Evolutionary conservation across 2,888 invertebrate species (phyloP).

Genomic region (Drosophila maculinotata): DNA sequence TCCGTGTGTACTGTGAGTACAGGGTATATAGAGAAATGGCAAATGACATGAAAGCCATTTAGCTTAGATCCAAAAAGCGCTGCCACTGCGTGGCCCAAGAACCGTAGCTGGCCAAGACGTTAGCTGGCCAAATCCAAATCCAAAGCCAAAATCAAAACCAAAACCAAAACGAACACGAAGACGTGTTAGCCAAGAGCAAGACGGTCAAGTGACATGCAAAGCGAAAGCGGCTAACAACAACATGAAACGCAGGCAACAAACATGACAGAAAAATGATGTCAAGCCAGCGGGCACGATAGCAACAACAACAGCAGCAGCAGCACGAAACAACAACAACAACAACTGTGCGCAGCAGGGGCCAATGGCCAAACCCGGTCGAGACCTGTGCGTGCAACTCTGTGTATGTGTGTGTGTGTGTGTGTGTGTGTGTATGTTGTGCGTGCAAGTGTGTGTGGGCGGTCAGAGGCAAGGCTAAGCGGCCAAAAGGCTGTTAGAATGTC

Average conservation of each 20-base stretch:
- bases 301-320: conserved; percentile 25
- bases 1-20: not conserved
- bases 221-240: conserved; percentile 54
- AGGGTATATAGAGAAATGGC: conserved; percentile 44
- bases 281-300: conserved; percentile 64
- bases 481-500: conserved; percentile 71
- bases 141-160: not conserved
- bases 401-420: conserved; percentile 10
- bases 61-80: conserved; percentile 19
- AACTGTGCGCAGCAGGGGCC: conserved; percentile 54
- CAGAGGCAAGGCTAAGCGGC: conserved; percentile 46
- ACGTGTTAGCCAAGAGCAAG: conserved; percentile 57
- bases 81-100: conserved; percentile 43
- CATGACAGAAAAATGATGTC: conserved; percentile 71
- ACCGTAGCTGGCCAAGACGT: conserved; percentile 27
- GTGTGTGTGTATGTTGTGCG: conserved; percentile 20
- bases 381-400: conserved; percentile 17
- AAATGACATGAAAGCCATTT: conserved; percentile 39
- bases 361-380: conserved; percentile 50
- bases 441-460: conserved; percentile 30
- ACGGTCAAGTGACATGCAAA: conserved; percentile 69
- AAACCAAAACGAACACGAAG: conserved; percentile 30
- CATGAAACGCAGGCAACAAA: conserved; percentile 46
- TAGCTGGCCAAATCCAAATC: conserved; percentile 25
- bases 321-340: conserved; percentile 29